Evolutionary conservation across 2,113 vertebrate species (phyloP).

Genomic region (Hyla sarda): DNA sequence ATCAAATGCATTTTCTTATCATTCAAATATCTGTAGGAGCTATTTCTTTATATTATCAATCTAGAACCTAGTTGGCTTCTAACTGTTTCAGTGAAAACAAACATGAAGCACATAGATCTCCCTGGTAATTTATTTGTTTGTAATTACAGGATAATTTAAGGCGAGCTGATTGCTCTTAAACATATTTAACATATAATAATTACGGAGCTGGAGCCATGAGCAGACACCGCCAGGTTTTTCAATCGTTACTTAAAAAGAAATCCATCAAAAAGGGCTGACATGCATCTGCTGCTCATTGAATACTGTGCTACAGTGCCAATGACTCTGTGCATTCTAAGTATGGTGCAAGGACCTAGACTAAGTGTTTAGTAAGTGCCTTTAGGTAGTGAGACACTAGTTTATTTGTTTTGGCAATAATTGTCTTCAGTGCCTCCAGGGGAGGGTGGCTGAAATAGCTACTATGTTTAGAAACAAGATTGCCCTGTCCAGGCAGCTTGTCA

Average conservation of each 20-base stretch:
- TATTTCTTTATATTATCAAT: not conserved
- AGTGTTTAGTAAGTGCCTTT: constrained; percentile 63
- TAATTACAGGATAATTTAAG: constrained; percentile 57
- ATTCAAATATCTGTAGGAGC: not conserved
- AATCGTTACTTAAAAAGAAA: constrained; percentile 66
- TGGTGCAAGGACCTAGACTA: constrained; percentile 58
- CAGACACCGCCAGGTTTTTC: constrained; percentile 59
- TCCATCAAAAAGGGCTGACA: constrained; percentile 68
- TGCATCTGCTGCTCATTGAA: constrained; percentile 66
- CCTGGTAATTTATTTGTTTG: constrained; percentile 57
- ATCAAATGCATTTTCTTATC: not conserved
- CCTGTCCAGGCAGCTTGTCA: constrained; percentile 72
- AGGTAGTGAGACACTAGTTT: constrained; percentile 78
- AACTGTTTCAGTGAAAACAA: constrained; percentile 42
- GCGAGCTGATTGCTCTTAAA: constrained; percentile 54
- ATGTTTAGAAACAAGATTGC: constrained; percentile 83
- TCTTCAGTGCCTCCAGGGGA: constrained; percentile 70
- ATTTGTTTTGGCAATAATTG: constrained; percentile 82
- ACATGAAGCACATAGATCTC: constrained; percentile 24
- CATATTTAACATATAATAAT: constrained; percentile 16
- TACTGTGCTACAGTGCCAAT: constrained; percentile 60
- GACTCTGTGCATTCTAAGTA: constrained; percentile 45
- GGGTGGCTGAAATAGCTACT: constrained; percentile 77
- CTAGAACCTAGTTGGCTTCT: not conserved
- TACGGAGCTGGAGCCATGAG: constrained; percentile 62